Evolutionary conservation across 2,113 vertebrate species (phyloP), one percentile per base, ranked within the genome.

Genomic region (Triplophysa siluroides): DNA sequence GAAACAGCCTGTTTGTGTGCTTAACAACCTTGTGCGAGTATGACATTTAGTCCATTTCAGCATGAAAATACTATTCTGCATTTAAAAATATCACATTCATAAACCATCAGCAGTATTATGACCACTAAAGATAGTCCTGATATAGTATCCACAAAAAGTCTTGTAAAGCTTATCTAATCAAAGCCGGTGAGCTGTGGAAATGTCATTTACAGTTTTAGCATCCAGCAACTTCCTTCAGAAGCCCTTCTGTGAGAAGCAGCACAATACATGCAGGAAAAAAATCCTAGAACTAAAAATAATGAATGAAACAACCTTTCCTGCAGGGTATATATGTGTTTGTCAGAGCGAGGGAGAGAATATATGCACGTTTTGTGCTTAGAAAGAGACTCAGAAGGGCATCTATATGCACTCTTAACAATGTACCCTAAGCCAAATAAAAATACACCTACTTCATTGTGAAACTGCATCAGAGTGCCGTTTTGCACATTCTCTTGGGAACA

Each of bases 181-280:
- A 60, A 47, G 23, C 60, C 16, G 1, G 47, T 60, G 61, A 50
- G 69, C 67, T 78, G 50, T 12, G 52, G 29, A 82, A 82, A 82
- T 82, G 81, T 50, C 76, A 82, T 43, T 41, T 78, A 60, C 58
- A 45, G 50, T 81, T 77, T 78, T 71, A 78, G 80, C 80, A 71
- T 70, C 29, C 19, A 8, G 21, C 45, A 77, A 54, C 60, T 52
- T 71, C 66, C 61, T 45, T 58, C 71, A 60, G 64, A 68, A 54
- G 29, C 38, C 63, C 16, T 38, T 38, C 1, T 41, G 50, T 4
- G 7, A 65, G 29, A 29, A 12, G 18, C 24, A 65, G 61, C 10
- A 14, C 26, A 50, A 50, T 65, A 52, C 63, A 62, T 60, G 16
- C 71, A 50, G 54, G 43, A 8, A 68, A 60, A 60, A 47, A 67